These are phyloP conservation scores for Epizoanthus ramosus DNA, from an alignment of 92 coral and sea anemone species.

Conservation along the genomic window DNA sequence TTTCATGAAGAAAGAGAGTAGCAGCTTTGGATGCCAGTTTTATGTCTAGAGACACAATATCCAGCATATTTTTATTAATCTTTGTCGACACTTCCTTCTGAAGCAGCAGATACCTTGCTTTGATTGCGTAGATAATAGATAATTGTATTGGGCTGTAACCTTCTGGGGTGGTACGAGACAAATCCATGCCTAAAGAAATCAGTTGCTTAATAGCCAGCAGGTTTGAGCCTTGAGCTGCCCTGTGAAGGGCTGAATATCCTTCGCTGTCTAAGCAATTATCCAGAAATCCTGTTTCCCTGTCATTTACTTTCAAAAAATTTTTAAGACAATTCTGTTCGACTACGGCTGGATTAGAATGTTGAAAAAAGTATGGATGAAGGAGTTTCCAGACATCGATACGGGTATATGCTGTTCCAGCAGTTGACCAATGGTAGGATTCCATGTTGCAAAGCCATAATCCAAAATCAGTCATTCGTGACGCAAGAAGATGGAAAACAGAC, in stretches of 20 bases:
- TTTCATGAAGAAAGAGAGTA: not conserved
- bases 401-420: not conserved
- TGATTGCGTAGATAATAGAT: no score
- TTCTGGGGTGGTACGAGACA: no score
- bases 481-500: slow-evolving; percentile 34
- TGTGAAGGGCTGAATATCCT: slow-evolving; percentile 28
- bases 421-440: not conserved
- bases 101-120: no score
- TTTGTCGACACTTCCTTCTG: no score
- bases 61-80: not conserved
- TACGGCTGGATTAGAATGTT: not conserved
- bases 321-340: not conserved
- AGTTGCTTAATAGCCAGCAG: not conserved
- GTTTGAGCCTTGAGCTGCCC: slow-evolving; percentile 34
- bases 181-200: no score
- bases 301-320: not conserved
- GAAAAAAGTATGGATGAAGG: slow-evolving; percentile 16
- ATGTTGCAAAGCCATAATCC: slow-evolving; percentile 4
- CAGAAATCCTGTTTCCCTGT: not conserved
- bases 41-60: not conserved
- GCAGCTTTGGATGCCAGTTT: slow-evolving; percentile 26
- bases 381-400: not conserved
- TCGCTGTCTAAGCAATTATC: slow-evolving; percentile 21
- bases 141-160: no score
- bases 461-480: slow-evolving; percentile 31